A percentile compares a stretch with the other conserved stretches of the same genome.
These are phyloP conservation scores for Piaya cayana DNA, from an alignment of 2,113 vertebrate species.

Conservation along the genomic window DNA sequence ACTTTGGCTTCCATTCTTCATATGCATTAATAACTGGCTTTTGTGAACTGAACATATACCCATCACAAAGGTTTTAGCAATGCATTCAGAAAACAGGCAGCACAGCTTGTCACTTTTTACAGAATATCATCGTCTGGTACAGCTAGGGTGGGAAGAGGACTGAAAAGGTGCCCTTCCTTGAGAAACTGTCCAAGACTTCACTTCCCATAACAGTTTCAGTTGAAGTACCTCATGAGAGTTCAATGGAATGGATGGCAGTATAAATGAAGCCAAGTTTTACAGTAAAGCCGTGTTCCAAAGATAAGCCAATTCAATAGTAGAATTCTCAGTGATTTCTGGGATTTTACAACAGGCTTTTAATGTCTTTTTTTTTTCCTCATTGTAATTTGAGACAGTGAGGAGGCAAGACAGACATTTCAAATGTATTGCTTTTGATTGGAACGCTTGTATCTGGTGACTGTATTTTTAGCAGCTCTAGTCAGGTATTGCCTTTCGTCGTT, in stretches of 20 bases:
- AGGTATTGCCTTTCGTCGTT: background rate
- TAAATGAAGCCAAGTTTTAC: background rate
- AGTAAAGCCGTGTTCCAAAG: background rate
- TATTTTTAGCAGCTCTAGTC: background rate
- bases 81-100: background rate
- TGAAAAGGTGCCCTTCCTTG: background rate
- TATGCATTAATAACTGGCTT: background rate
- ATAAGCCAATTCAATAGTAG: background rate
- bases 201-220: background rate
- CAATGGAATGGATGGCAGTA: background rate
- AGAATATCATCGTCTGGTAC: background rate
- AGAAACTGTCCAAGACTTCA: background rate
- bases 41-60: background rate
- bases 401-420: background rate
- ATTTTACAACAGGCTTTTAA: background rate
- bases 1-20: background rate
- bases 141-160: background rate
- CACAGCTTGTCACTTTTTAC: background rate
- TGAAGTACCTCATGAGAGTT: background rate
- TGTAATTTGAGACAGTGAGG: background rate
- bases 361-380: background rate
- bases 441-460: background rate
- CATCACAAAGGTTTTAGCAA: background rate
- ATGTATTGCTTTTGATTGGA: background rate
- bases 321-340: background rate